Evolutionary conservation across 2,888 invertebrate species (phyloP).

Genomic region (Phyllotreta striolata): DNA sequence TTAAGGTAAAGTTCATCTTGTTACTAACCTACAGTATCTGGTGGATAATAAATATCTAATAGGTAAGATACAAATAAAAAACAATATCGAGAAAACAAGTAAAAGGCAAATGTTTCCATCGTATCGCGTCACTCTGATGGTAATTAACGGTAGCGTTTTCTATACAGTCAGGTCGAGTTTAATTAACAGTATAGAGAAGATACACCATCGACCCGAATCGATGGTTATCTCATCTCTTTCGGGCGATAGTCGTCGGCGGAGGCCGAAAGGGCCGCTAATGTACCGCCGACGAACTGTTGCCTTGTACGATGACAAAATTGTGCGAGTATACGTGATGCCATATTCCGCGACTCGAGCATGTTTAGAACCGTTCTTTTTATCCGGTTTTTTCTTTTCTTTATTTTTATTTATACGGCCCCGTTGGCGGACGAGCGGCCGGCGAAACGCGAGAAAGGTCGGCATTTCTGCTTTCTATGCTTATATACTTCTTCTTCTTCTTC

Average conservation of each 20-base stretch:
- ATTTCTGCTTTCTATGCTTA: background rate
- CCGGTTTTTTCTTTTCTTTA: conserved; percentile 16
- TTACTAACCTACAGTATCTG: too few relatives aligned
- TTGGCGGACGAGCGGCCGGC: conserved; percentile 17
- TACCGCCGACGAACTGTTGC: conserved; percentile 31
- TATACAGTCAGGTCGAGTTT: conserved; percentile 27
- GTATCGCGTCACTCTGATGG: background rate
- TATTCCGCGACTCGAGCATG: conserved; percentile 36
- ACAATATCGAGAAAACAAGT: too few relatives aligned
- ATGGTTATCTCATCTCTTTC: conserved; percentile 47
- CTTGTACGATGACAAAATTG: conserved; percentile 35
- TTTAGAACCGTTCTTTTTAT: conserved; percentile 28
- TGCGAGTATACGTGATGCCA: conserved; percentile 40
- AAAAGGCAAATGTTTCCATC: too few relatives aligned
- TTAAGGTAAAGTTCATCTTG: too few relatives aligned
- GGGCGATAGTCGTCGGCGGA: conserved; percentile 36
- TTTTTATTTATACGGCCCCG: too few relatives aligned
- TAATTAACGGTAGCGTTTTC: background rate
- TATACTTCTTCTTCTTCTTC: conserved; percentile 22
- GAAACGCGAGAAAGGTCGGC: conserved; percentile 16
- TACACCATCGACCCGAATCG: conserved; percentile 48
- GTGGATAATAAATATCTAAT: too few relatives aligned
- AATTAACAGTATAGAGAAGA: conserved; percentile 54
- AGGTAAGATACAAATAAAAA: too few relatives aligned
- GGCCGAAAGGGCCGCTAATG: conserved; percentile 27